phyloP scores from a whole-genome alignment of 2,888 invertebrate genomes.

The Cordilura impudica region DNA sequence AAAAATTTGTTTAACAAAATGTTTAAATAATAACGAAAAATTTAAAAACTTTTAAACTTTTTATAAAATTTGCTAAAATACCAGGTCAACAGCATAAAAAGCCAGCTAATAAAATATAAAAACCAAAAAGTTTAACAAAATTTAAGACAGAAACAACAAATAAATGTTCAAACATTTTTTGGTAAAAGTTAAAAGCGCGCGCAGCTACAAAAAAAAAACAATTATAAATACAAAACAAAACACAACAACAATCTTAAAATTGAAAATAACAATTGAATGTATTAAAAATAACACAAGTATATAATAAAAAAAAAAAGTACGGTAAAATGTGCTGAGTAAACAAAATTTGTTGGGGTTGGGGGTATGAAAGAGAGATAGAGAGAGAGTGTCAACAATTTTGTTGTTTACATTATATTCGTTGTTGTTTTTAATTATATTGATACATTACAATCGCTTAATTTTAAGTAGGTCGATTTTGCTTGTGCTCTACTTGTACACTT shows the following conservation, averaged over 20 bases:
- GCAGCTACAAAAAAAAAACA: slow-evolving; percentile 23
- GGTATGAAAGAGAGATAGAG: not conserved
- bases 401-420: not conserved
- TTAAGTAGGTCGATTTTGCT: too few species aligned
- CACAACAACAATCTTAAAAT: not conserved
- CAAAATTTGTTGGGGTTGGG: not conserved
- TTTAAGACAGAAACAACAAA: not conserved
- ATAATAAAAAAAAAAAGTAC: not conserved
- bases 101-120: slow-evolving; percentile 6
- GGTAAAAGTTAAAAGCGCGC: slow-evolving; percentile 29
- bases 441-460: not conserved
- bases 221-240: not conserved
- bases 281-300: not conserved
- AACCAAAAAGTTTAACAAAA: not conserved
- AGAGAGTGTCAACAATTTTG: not conserved
- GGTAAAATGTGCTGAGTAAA: not conserved
- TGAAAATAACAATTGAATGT: not conserved
- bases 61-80: slow-evolving; percentile 75
- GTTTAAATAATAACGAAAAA: slow-evolving; percentile 37
- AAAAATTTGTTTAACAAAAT: slow-evolving; percentile 32
- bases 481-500: too few species aligned
- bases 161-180: slow-evolving; percentile 7
- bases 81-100: slow-evolving; percentile 67
- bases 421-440: not conserved
- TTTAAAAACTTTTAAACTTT: slow-evolving; percentile 74